Conservation (phyloP, 2,797 vertebrate genomes). For the Hippocampus kuda region DNA sequence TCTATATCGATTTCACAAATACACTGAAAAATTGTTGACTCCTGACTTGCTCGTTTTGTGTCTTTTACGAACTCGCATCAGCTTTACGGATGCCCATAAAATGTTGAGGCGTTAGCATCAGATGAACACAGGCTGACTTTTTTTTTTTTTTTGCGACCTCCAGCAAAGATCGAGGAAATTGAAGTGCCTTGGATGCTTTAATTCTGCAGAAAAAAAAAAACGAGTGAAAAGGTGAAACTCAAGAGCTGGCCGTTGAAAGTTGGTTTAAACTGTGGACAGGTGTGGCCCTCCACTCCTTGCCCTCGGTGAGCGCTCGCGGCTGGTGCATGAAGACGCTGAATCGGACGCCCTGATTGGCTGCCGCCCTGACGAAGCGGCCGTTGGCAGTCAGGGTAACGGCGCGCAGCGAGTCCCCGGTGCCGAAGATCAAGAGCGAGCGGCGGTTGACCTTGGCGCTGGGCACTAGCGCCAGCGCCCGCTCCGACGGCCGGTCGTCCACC, state of each 20-base stretch:
- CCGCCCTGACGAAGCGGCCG: slow-evolving; percentile 88
- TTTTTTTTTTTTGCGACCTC: background rate
- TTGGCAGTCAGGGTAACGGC: slow-evolving; percentile 95
- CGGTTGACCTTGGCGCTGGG: slow-evolving; percentile 84
- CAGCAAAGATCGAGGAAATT: background rate
- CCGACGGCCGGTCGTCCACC: slow-evolving; percentile 81
- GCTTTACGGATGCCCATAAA: too few species aligned
- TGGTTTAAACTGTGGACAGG: slow-evolving; percentile 32
- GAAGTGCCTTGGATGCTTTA: background rate
- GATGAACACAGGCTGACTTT: too few species aligned
- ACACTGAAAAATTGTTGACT: too few species aligned
- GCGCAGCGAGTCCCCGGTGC: slow-evolving; percentile 82
- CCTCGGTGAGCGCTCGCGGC: slow-evolving; percentile 87
- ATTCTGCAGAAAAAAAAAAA: background rate
- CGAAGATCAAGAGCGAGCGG: slow-evolving; percentile 87
- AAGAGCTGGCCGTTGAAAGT: background rate
- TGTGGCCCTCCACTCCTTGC: slow-evolving; percentile 82
- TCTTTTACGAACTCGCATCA: too few species aligned
- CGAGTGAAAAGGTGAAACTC: background rate
- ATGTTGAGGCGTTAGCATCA: too few species aligned
- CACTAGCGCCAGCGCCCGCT: slow-evolving; percentile 74
- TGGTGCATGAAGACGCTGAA: slow-evolving; percentile 93
- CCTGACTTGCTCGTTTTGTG: too few species aligned
- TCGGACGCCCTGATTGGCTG: slow-evolving; percentile 84
- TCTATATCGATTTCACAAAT: too few species aligned